These are phyloP conservation scores for Drosophila heteroneura DNA, from an alignment of 2,888 invertebrate genomes.

Conservation along the genomic window DNA sequence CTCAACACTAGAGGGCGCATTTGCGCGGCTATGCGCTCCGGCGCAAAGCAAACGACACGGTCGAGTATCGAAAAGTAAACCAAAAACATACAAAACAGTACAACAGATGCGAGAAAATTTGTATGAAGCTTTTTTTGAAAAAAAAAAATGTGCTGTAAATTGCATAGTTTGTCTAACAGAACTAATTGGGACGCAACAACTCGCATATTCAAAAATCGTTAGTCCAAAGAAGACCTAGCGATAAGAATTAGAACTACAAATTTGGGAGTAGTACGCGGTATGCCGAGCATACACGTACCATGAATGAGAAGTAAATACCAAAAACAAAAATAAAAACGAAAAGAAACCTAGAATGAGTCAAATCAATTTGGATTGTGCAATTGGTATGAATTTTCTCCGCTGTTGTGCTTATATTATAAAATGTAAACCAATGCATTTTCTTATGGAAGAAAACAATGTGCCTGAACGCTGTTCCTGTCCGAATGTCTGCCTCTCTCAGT, in stretches of 20 bases:
- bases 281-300: slow-evolving; percentile 45
- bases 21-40: slow-evolving; percentile 12
- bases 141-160: slow-evolving; percentile 58
- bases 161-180: slow-evolving; percentile 63
- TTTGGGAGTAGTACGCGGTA: slow-evolving; percentile 27
- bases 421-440: slow-evolving; percentile 74
- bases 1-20: slow-evolving; percentile 6
- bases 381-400: slow-evolving; percentile 81
- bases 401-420: slow-evolving; percentile 63
- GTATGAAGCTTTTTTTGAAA: slow-evolving; percentile 53
- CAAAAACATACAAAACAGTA: slow-evolving; percentile 30
- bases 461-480: slow-evolving; percentile 42
- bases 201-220: slow-evolving; percentile 36
- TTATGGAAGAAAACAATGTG: slow-evolving; percentile 57
- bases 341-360: slow-evolving; percentile 20
- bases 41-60: slow-evolving; percentile 21
- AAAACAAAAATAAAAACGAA: slow-evolving; percentile 4
- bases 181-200: slow-evolving; percentile 71
- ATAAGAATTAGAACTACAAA: slow-evolving; percentile 28
- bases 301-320: slow-evolving; percentile 2
- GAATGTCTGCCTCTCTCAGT: slow-evolving; percentile 20
- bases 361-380: slow-evolving; percentile 72
- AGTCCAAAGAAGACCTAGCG: not conserved
- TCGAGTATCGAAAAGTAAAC: slow-evolving; percentile 23
- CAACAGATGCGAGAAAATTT: slow-evolving; percentile 77